Conservation (phyloP, 2,888 invertebrate species). For the Caenorhabditis afra region DNA sequence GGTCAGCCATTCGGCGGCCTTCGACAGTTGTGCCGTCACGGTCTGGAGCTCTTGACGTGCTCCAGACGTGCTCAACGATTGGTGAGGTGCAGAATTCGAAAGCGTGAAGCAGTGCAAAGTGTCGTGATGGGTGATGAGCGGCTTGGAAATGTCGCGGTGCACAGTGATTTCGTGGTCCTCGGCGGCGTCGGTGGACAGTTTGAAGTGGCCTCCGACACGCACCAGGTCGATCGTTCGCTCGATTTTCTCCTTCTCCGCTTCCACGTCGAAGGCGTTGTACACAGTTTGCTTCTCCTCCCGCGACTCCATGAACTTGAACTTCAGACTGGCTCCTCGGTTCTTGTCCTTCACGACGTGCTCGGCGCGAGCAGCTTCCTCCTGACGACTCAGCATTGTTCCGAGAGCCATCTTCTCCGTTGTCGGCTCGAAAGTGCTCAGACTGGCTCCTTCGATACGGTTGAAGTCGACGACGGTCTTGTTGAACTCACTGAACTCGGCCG, state of each 20-base stretch:
- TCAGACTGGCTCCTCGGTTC: constrained; percentile 56
- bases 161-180: constrained; percentile 68
- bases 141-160: constrained; percentile 62
- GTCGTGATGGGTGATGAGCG: constrained; percentile 55
- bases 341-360: constrained; percentile 59
- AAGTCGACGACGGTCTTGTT: constrained; percentile 49
- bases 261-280: constrained; percentile 59
- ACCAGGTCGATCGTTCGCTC: constrained; percentile 54
- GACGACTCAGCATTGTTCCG: constrained; percentile 37
- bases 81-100: constrained; percentile 58
- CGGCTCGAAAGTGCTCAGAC: constrained; percentile 59
- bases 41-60: constrained; percentile 35
- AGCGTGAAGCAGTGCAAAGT: constrained; percentile 58
- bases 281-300: constrained; percentile 64
- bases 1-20: constrained; percentile 18
- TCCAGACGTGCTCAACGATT: constrained; percentile 57
- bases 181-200: constrained; percentile 73
- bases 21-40: constrained; percentile 33
- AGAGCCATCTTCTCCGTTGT: constrained; percentile 43
- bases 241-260: constrained; percentile 36
- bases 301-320: constrained; percentile 57
- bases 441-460: constrained; percentile 53
- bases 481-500: constrained; percentile 41
- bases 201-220: constrained; percentile 60
- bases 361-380: constrained; percentile 15